phyloP scores from a whole-genome alignment of 2,113 vertebrate genomes.

The Cochlearius cochlearius region DNA sequence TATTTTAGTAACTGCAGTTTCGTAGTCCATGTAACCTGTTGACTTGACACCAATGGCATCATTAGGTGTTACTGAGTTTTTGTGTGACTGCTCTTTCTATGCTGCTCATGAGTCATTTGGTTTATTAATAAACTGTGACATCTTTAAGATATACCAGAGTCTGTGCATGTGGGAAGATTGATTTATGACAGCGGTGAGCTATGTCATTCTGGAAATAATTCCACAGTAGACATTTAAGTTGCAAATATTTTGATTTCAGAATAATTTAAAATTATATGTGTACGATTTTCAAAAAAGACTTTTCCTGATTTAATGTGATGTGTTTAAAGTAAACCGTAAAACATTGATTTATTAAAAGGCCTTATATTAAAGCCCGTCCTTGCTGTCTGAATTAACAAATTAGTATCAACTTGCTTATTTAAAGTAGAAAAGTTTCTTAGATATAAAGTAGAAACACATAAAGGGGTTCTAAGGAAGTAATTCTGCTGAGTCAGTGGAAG shows the following conservation, averaged over 20 bases:
- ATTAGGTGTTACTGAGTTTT: not conserved
- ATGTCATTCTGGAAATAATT: not conserved
- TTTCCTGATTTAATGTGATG: not conserved
- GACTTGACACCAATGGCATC: not conserved
- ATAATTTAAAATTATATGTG: not conserved
- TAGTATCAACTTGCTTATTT: not conserved
- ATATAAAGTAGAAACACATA: not conserved
- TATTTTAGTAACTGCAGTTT: not conserved
- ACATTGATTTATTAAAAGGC: not conserved
- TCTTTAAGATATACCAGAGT: not conserved
- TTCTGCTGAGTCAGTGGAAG: not conserved
- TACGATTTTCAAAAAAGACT: not conserved
- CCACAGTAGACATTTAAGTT: not conserved
- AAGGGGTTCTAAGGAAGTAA: not conserved
- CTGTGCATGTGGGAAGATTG: not conserved
- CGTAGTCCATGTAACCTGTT: not conserved
- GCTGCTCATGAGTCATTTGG: not conserved
- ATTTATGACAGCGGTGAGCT: not conserved
- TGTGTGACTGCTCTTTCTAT: not conserved
- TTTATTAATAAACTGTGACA: slow-evolving; percentile 14
- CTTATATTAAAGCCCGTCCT: not conserved
- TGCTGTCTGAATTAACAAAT: not conserved
- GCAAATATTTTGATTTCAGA: not conserved
- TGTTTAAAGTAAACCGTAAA: not conserved
- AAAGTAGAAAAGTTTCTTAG: not conserved